Evolutionary conservation across 2,797 vertebrate genomes (phyloP), one percentile per base, ranked within the genome.

Genomic region (Malacoctenus gilli): DNA sequence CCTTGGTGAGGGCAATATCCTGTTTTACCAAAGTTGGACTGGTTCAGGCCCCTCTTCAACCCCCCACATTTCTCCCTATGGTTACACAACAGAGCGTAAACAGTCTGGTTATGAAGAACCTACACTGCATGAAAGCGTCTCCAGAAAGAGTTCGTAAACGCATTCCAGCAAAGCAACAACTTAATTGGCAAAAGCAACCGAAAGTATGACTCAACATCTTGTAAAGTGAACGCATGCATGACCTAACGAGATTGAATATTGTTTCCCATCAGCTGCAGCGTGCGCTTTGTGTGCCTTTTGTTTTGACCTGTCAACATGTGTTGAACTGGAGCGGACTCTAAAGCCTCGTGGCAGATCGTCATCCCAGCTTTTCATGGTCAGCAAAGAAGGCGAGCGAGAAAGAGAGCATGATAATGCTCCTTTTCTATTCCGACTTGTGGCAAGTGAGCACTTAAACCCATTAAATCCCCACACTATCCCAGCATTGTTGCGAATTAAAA

Each of bases 321-420:
- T 84, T 71, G 31, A 55, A 59, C 35, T 57, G 68, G 49, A 59
- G n/a, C 68, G n/a, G 60, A 59, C 31, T 37, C 34, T 85, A 32
- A 86, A 64, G 34, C 34, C 50, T 25, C 54, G 28, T 66, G 77
- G 63, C 81, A 72, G 73, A 43, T 74, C 31, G n/a, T 76, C 71
- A 61, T 58, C 35, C 42, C 58, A 77, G 77, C 64, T 71, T 75
- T 77, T 82, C 67, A 77, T 21, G 9, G 72, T 51, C 44, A 49
- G 25, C 68, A 77, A 23, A 51, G 39, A 52, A 15, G n/a, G 14
- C 47, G 35, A 34, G 3, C 9, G 42, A 56, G 28, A 59, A 30
- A 20, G 4, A 10, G 15, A 28, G 34, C 39, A 16, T 53, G 14
- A 11, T 28, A 35, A 25, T 37, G 13, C 43, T 16, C 47, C 14